Percentiles rank a stretch among this genome's conserved stretches.
Evolutionary conservation across 2,113 vertebrate species (phyloP).

Genomic region (Atractosteus spatula): DNA sequence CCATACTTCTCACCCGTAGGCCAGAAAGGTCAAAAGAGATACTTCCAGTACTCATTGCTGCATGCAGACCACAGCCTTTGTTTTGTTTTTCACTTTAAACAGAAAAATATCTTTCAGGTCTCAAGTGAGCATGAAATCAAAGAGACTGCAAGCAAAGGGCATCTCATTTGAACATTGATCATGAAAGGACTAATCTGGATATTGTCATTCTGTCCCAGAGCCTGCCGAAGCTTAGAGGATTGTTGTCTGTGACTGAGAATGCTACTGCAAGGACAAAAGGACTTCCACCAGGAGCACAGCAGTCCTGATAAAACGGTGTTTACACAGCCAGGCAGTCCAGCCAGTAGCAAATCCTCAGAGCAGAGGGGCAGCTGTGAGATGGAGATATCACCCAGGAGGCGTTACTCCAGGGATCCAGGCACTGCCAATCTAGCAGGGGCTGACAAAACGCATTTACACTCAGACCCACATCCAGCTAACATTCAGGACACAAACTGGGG

Average conservation of each 20-base stretch:
- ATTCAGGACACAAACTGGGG: too few species aligned
- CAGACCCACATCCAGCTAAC: too few species aligned
- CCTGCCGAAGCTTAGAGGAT: background rate
- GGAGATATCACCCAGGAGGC: conserved; percentile 4
- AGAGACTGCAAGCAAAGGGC: background rate
- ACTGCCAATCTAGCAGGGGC: background rate
- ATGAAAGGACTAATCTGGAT: conserved; percentile 2
- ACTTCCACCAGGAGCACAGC: conserved; percentile 10
- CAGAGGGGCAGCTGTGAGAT: background rate
- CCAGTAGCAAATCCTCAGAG: background rate
- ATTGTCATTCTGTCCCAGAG: conserved; percentile 14
- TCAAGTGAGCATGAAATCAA: too few species aligned
- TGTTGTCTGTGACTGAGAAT: conserved; percentile 15
- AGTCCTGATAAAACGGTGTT: conserved; percentile 14
- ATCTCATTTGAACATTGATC: conserved; percentile 3
- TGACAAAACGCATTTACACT: too few species aligned
- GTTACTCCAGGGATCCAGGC: background rate
- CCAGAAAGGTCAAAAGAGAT: too few species aligned
- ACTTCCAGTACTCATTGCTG: too few species aligned
- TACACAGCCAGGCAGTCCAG: background rate
- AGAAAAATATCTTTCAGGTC: too few species aligned
- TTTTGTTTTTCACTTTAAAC: too few species aligned
- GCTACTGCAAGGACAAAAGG: conserved; percentile 1
- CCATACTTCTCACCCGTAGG: too few species aligned
- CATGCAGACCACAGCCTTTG: too few species aligned